These are phyloP conservation scores for Oncorhynchus keta DNA, from an alignment of 2,113 vertebrate species.

Conservation along the genomic window DNA sequence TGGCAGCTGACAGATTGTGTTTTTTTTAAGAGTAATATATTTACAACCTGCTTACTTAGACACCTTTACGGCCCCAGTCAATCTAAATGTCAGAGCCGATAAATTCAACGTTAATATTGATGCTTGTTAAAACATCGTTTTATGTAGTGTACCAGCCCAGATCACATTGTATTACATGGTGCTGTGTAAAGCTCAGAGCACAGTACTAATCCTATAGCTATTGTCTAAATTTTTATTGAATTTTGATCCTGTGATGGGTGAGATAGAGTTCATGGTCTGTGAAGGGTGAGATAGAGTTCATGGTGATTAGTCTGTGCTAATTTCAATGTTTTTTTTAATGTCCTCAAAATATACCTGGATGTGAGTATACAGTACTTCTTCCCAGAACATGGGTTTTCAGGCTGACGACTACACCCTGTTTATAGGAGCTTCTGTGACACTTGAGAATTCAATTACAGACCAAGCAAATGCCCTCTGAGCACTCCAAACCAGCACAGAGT, in stretches of 20 bases:
- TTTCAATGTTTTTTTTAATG: no score
- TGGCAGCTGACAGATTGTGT: neutral
- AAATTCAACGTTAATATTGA: neutral
- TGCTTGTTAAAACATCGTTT: neutral
- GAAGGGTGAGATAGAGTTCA: no score
- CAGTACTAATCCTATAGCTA: no score
- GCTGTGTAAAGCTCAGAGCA: no score
- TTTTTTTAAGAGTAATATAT: neutral
- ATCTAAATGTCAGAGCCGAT: neutral
- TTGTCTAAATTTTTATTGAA: no score
- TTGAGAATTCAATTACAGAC: neutral
- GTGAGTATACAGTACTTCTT: neutral
- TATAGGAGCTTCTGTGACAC: neutral
- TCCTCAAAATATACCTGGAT: no score
- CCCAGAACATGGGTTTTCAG: neutral
- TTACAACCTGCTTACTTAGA: neutral
- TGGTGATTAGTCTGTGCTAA: no score
- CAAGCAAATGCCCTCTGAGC: no score
- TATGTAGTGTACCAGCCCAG: neutral
- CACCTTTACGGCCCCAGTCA: slow-evolving; percentile 1
- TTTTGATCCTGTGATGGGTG: no score
- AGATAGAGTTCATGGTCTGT: no score
- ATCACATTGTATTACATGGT: no score
- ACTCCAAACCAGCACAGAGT: neutral
- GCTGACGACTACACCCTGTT: neutral